phyloP scores from a whole-genome alignment of 2,797 vertebrate species.

The Toxotes lorentzi region DNA sequence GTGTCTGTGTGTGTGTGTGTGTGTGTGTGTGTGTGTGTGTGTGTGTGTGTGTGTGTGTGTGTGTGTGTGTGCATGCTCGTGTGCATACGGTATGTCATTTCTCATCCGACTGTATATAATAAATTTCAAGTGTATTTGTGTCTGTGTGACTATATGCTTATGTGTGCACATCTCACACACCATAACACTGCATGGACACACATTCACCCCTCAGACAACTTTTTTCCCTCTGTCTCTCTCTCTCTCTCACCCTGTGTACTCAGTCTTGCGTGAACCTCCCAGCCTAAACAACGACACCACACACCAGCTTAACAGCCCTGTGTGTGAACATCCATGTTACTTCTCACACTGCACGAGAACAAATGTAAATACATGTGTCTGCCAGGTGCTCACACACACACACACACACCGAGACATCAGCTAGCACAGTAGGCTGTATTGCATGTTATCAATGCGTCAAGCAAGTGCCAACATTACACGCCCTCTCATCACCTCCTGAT shows the following conservation, averaged over 20 bases:
- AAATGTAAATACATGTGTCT: conserved; percentile 62
- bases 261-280: conserved; percentile 19
- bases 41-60: not conserved
- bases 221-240: not conserved
- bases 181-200: conserved; percentile 13
- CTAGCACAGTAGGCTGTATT: not conserved
- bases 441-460: conserved; percentile 50
- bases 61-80: not conserved
- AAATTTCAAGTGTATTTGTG: not conserved
- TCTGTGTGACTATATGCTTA: not conserved
- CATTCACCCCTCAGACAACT: conserved; percentile 20
- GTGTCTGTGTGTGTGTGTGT: too few relatives aligned
- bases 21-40: not conserved
- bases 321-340: conserved; percentile 29
- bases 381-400: conserved; percentile 35
- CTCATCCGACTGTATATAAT: conserved; percentile 10
- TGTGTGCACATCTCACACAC: not conserved
- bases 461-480: conserved; percentile 44
- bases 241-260: not conserved
- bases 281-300: conserved; percentile 37
- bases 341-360: conserved; percentile 59
- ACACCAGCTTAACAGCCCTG: conserved; percentile 18
- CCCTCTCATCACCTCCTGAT: conserved; percentile 60
- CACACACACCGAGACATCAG: conserved; percentile 22
- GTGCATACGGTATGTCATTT: conserved; percentile 1